Evolutionary conservation across 2,113 vertebrate genomes (phyloP).

Genomic region (Brachionichthys hirsutus): DNA sequence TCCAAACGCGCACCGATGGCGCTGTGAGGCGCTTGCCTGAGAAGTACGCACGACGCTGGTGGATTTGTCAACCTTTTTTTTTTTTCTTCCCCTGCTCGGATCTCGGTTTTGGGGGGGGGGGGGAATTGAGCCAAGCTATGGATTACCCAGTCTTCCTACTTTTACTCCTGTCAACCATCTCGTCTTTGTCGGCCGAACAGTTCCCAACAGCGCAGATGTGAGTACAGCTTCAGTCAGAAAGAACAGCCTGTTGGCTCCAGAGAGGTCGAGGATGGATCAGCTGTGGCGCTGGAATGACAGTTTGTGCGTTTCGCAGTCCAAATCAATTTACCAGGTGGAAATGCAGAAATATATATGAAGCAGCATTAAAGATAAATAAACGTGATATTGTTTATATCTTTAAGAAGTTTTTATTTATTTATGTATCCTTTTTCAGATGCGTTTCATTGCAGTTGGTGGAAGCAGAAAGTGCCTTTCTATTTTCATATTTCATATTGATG

Average conservation of each 20-base stretch:
- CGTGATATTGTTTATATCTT: too few species aligned
- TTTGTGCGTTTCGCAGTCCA: too few species aligned
- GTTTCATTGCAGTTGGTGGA: neutral
- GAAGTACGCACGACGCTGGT: slow-evolving; percentile 35
- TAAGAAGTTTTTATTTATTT: too few species aligned
- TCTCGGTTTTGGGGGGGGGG: slow-evolving; percentile 3
- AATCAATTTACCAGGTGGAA: too few species aligned
- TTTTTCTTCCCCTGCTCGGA: slow-evolving; percentile 16
- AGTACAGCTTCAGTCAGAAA: slow-evolving; percentile 56
- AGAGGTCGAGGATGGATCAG: slow-evolving; percentile 13
- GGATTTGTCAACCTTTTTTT: slow-evolving; percentile 40
- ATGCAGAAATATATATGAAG: too few species aligned
- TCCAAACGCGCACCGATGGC: slow-evolving; percentile 69
- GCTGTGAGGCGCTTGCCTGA: slow-evolving; percentile 57
- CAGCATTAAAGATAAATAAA: too few species aligned
- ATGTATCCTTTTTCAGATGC: neutral
- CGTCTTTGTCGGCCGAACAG: slow-evolving; percentile 50
- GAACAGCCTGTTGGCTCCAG: slow-evolving; percentile 58
- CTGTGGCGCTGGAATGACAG: neutral
- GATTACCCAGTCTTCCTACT: slow-evolving; percentile 64
- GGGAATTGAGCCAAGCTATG: slow-evolving; percentile 51
- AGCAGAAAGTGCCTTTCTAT: neutral
- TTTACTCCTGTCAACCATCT: slow-evolving; percentile 58
- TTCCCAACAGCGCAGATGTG: slow-evolving; percentile 65
- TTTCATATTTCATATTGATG: neutral